Conservation (phyloP, 2,797 vertebrate species). For the Sebastes steindachneri region DNA sequence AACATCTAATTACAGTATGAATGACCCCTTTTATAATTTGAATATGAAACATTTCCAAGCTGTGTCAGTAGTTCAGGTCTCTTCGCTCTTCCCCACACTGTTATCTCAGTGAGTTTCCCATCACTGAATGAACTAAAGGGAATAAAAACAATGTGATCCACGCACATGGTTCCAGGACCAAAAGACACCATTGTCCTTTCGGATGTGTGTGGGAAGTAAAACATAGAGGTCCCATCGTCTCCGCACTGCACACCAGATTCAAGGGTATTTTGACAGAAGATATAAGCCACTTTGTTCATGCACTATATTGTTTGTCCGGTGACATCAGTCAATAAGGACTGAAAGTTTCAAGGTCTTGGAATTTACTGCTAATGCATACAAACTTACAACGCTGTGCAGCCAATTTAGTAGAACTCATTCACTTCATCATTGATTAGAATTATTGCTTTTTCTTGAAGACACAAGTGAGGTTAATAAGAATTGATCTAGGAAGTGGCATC, state of each 20-base stretch:
- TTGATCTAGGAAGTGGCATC: background rate
- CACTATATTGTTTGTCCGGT: background rate
- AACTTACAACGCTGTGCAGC: background rate
- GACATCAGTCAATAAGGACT: background rate
- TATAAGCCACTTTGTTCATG: background rate
- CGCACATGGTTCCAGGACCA: constrained; percentile 20
- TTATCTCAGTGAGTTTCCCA: constrained; percentile 2
- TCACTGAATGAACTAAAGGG: background rate
- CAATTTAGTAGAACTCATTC: constrained; percentile 1
- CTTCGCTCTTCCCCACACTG: background rate
- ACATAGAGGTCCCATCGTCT: background rate
- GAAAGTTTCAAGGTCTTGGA: background rate
- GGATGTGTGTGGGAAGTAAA: constrained; percentile 7
- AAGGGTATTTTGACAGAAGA: background rate
- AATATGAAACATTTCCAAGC: background rate
- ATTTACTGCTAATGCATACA: background rate
- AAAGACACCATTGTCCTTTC: background rate
- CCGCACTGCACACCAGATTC: background rate
- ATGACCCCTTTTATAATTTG: constrained; percentile 4
- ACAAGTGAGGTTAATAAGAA: background rate
- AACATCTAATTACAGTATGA: constrained; percentile 11
- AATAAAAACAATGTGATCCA: background rate
- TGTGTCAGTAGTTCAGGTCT: background rate
- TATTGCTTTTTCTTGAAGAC: constrained; percentile 5
- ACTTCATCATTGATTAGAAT: constrained; percentile 5